phyloP scores from a whole-genome alignment of 2,113 vertebrate genomes.

The Tachycineta bicolor region DNA sequence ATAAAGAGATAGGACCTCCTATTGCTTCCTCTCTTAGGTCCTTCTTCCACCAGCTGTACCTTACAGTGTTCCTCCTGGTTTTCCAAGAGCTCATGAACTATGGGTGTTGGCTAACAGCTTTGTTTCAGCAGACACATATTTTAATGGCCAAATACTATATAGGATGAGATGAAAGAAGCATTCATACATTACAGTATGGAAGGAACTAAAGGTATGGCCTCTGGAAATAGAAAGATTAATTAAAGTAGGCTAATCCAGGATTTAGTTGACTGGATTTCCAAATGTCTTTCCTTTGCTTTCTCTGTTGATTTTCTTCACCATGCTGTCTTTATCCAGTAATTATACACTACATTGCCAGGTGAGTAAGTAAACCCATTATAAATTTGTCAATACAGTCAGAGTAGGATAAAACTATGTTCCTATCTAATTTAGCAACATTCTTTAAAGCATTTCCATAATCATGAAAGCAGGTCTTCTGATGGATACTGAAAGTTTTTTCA shows the following conservation, averaged over 20 bases:
- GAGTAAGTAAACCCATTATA: background rate
- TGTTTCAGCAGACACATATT: background rate
- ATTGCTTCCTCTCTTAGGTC: background rate
- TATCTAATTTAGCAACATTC: background rate
- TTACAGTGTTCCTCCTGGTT: background rate
- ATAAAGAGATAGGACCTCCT: background rate
- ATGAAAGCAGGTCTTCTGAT: background rate
- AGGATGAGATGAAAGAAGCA: background rate
- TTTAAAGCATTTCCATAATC: background rate
- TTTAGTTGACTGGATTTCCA: constrained; percentile 62
- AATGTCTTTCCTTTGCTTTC: constrained; percentile 49
- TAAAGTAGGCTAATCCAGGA: constrained; percentile 64
- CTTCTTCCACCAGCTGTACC: background rate
- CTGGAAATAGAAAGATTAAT: constrained; percentile 65
- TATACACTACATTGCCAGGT: background rate
- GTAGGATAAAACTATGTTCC: background rate
- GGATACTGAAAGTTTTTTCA: background rate
- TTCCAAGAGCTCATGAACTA: background rate
- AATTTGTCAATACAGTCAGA: background rate
- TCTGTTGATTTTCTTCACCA: constrained; percentile 48
- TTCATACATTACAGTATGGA: background rate
- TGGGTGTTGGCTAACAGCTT: background rate
- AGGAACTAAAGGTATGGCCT: constrained; percentile 33
- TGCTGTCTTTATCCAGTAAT: constrained; percentile 23
- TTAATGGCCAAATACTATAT: background rate